These are phyloP conservation scores for Notarius quadriscutis DNA, from an alignment of 2,113 vertebrate species.

Conservation along the genomic window DNA sequence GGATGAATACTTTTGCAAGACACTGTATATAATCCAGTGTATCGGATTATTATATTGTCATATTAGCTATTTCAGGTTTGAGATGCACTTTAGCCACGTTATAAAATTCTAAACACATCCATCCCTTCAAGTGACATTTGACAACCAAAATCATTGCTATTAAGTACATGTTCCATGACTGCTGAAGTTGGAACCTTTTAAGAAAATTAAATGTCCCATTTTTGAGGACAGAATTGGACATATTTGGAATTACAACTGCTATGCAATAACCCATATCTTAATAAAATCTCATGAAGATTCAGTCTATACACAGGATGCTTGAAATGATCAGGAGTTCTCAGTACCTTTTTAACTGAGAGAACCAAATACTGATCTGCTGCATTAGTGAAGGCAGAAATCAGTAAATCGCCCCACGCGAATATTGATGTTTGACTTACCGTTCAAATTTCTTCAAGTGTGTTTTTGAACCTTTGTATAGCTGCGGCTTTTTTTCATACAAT, in stretches of 20 bases:
- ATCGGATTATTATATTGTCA: not conserved
- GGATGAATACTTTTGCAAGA: too few relatives aligned
- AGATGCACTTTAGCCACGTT: not conserved
- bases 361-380: too few relatives aligned
- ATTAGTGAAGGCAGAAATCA: not conserved
- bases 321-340: too few relatives aligned
- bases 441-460: too few relatives aligned
- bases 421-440: too few relatives aligned
- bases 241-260: too few relatives aligned
- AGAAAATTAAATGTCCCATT: not conserved
- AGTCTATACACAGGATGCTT: too few relatives aligned
- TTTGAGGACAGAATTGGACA: too few relatives aligned
- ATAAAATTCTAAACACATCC: not conserved
- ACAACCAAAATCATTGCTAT: not conserved
- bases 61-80: not conserved
- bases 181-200: not conserved
- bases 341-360: too few relatives aligned
- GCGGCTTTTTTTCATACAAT: not conserved
- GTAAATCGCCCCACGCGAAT: not conserved
- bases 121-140: not conserved
- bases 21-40: not conserved
- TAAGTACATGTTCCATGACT: not conserved
- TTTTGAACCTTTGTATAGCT: not conserved
- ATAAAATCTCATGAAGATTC: too few relatives aligned
- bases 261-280: too few relatives aligned